These are phyloP conservation scores for Cheirogaleus medius DNA, from an alignment of 2,113 vertebrate species.

Conservation along the genomic window DNA sequence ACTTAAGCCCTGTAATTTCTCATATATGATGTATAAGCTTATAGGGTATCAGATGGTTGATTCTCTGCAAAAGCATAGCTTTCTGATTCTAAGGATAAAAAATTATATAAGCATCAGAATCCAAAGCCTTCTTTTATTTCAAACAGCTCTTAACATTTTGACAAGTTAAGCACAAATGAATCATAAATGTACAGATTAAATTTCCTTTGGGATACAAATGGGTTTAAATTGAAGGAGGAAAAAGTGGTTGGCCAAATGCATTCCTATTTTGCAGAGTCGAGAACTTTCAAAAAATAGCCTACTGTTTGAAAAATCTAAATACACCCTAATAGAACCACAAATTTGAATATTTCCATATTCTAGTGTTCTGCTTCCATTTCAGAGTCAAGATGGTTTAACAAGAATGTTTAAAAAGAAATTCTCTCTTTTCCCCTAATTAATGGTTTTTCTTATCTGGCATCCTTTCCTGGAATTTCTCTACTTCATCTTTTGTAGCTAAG, in stretches of 20 bases:
- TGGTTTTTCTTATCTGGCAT: constrained; percentile 37
- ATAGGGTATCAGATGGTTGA: not conserved
- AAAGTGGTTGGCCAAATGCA: constrained; percentile 48
- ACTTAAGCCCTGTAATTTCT: not conserved
- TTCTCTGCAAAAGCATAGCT: constrained; percentile 27
- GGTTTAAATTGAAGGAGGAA: constrained; percentile 37
- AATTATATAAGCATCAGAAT: constrained; percentile 47
- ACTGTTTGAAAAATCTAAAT: constrained; percentile 48
- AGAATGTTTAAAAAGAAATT: constrained; percentile 32
- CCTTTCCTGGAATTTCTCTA: constrained; percentile 31
- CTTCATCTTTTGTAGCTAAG: constrained; percentile 37
- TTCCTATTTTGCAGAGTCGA: constrained; percentile 60
- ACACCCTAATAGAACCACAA: constrained; percentile 52
- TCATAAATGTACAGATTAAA: constrained; percentile 70
- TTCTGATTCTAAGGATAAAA: constrained; percentile 54
- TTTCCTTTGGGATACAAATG: constrained; percentile 66
- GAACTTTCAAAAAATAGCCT: constrained; percentile 45
- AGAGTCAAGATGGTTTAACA: constrained; percentile 24
- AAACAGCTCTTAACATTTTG: constrained; percentile 71
- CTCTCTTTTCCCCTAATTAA: not conserved
- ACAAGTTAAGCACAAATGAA: constrained; percentile 71
- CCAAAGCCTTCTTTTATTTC: constrained; percentile 61
- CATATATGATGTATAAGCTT: not conserved
- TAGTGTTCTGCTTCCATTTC: constrained; percentile 26
- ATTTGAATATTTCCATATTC: constrained; percentile 41